Percentiles rank a stretch among this genome's conserved stretches.
Evolutionary conservation across 2,888 invertebrate genomes (phyloP).

Genomic region (Dorcus hopei): DNA sequence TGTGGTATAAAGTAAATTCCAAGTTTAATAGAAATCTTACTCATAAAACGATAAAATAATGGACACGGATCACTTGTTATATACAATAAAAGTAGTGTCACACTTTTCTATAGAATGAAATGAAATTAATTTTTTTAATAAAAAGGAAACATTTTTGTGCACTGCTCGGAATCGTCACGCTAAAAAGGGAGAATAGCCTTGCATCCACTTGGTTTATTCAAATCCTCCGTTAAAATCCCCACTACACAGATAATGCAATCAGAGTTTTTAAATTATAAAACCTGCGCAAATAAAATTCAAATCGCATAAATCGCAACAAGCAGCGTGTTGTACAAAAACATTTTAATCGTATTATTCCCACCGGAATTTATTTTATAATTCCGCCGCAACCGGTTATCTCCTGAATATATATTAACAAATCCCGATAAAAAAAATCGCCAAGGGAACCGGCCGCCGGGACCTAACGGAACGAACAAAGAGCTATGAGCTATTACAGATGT

Average conservation of each 20-base stretch:
- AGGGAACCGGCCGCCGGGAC: not conserved
- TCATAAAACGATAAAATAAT: too few species aligned
- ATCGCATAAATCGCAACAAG: conserved; percentile 25
- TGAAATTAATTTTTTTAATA: too few species aligned
- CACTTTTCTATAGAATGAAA: too few species aligned
- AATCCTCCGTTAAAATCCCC: conserved; percentile 2
- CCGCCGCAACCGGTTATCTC: conserved; percentile 30
- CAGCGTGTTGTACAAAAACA: conserved; percentile 31
- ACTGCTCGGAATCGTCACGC: too few species aligned
- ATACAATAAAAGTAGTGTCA: too few species aligned
- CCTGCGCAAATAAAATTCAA: conserved; percentile 36
- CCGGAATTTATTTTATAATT: conserved; percentile 38
- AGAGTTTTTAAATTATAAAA: conserved; percentile 34
- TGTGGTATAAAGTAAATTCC: too few species aligned
- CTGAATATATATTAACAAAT: conserved; percentile 17
- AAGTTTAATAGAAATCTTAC: too few species aligned
- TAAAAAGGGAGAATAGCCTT: too few species aligned
- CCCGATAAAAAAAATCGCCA: conserved; percentile 9
- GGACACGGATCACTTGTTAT: too few species aligned
- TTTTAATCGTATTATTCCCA: conserved; percentile 40
- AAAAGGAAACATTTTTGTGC: too few species aligned
- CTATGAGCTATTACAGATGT: too few species aligned
- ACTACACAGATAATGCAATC: conserved; percentile 14
- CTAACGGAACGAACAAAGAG: too few species aligned
- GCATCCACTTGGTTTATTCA: conserved; percentile 2